These are phyloP conservation scores for Rugalucina vietnamica DNA, from an alignment of 2,888 invertebrate species.

Conservation along the genomic window DNA sequence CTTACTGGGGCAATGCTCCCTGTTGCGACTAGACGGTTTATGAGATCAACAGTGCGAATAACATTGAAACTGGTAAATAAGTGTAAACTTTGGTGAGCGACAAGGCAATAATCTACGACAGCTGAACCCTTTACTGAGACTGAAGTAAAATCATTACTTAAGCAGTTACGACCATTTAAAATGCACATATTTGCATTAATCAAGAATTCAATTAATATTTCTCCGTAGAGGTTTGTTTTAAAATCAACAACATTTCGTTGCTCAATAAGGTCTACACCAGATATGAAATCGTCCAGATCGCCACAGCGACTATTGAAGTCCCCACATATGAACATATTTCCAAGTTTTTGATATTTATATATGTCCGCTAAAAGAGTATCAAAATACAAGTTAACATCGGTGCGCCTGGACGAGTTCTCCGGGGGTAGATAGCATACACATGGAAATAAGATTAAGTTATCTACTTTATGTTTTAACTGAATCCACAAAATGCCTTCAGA, in stretches of 20 bases:
- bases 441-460: neutral
- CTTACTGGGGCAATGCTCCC: neutral
- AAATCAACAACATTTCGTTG: slow-evolving; percentile 15
- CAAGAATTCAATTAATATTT: slow-evolving; percentile 10
- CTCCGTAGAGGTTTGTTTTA: slow-evolving; percentile 5
- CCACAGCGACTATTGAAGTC: slow-evolving; percentile 35
- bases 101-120: slow-evolving; percentile 25
- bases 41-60: neutral
- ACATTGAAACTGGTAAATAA: slow-evolving; percentile 10
- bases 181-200: slow-evolving; percentile 11
- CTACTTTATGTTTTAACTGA: slow-evolving; percentile 2
- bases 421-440: slow-evolving; percentile 39
- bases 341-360: neutral
- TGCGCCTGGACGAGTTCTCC: slow-evolving; percentile 16
- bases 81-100: neutral
- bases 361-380: slow-evolving; percentile 5
- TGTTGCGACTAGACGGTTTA: neutral
- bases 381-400: slow-evolving; percentile 5
- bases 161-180: slow-evolving; percentile 14
- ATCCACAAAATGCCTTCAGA: slow-evolving; percentile 29
- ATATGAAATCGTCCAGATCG: slow-evolving; percentile 10
- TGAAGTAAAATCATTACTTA: slow-evolving; percentile 28
- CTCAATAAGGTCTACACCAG: neutral
- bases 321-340: slow-evolving; percentile 6
- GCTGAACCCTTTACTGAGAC: slow-evolving; percentile 15